Conservation (phyloP, 2,888 invertebrate species). For the Galeopsomyia nigrocyanea region DNA sequence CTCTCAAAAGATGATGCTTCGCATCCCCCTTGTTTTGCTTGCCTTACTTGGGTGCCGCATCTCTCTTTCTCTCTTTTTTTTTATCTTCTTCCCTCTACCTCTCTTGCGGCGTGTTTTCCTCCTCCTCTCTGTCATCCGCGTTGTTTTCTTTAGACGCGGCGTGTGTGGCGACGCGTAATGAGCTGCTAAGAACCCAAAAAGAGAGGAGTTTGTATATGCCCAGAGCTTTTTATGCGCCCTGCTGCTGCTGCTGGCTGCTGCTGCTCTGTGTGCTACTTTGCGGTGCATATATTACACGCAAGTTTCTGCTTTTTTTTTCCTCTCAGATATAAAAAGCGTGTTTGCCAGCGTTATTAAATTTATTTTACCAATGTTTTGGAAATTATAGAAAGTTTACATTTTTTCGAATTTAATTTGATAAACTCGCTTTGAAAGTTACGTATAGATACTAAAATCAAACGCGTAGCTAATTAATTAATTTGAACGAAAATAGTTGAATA, state of each 20-base stretch:
- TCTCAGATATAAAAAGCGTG: not conserved
- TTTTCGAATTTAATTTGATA: too few relatives aligned
- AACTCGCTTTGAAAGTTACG: too few relatives aligned
- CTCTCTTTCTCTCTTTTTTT: not conserved
- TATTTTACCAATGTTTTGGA: too few relatives aligned
- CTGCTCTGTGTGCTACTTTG: too few relatives aligned
- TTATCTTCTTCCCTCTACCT: not conserved
- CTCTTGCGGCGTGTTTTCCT: not conserved
- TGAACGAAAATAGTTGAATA: too few relatives aligned
- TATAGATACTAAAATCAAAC: too few relatives aligned
- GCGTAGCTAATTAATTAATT: too few relatives aligned
- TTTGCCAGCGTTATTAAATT: not conserved
- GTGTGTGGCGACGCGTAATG: conserved; percentile 32
- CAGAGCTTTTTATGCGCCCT: not conserved
- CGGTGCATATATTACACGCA: not conserved
- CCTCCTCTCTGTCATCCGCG: not conserved
- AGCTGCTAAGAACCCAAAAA: conserved; percentile 30
- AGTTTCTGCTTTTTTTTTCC: not conserved
- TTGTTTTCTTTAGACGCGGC: conserved; percentile 7
- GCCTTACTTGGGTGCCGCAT: not conserved
- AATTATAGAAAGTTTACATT: too few relatives aligned
- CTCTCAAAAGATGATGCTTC: conserved; percentile 2
- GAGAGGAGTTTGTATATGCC: not conserved
- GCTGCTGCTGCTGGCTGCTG: too few relatives aligned
- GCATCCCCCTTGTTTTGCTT: not conserved